phyloP scores from a whole-genome alignment of 1,140 invertebrate species.

The Paraescarpia echinospica region DNA sequence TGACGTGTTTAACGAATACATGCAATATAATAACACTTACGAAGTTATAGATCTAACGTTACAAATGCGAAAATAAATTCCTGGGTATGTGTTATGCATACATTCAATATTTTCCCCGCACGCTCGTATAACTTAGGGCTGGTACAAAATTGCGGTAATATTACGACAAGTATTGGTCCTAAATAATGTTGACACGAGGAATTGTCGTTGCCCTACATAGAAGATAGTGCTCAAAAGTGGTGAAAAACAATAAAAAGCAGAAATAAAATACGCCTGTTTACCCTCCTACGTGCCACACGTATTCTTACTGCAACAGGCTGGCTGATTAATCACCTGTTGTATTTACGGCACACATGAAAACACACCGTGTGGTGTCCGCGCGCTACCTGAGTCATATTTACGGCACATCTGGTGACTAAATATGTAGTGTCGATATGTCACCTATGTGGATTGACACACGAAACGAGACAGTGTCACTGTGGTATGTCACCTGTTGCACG shows the following conservation, averaged over 20 bases:
- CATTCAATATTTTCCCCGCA: background rate
- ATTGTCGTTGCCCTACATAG: background rate
- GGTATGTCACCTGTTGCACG: too few relatives aligned
- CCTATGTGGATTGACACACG: background rate
- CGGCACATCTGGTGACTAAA: background rate
- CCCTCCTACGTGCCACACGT: background rate
- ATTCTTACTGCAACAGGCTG: background rate
- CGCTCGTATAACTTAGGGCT: background rate
- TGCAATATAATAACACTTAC: background rate
- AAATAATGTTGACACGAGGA: background rate
- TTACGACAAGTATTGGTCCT: background rate
- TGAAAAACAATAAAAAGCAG: background rate
- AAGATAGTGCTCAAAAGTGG: background rate
- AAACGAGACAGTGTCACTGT: background rate
- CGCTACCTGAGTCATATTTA: background rate
- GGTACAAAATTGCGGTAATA: background rate
- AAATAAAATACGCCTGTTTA: background rate
- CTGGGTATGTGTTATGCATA: background rate
- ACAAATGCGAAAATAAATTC: background rate
- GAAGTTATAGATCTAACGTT: background rate
- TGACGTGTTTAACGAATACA: background rate
- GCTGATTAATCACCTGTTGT: background rate
- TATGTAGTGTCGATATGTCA: background rate
- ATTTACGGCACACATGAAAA: background rate
- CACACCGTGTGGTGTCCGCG: background rate